phyloP scores from a whole-genome alignment of 2,888 invertebrate genomes.

The Stenurella melanura region DNA sequence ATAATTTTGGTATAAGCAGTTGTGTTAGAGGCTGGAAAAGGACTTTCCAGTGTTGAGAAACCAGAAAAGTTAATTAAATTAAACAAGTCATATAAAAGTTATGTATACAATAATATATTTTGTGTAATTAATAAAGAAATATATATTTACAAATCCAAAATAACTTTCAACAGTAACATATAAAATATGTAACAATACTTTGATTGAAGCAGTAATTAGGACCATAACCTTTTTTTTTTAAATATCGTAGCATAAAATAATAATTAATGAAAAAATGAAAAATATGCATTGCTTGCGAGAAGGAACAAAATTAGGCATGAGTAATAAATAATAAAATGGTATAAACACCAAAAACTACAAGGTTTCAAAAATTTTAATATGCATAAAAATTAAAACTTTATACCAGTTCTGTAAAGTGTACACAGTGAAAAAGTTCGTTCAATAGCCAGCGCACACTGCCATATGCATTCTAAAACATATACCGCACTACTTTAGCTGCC shows the following conservation, averaged over 20 bases:
- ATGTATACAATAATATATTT: conserved; percentile 35
- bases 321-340: conserved; percentile 27
- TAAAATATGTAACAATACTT: conserved; percentile 43
- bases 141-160: conserved; percentile 43
- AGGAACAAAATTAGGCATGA: conserved; percentile 23
- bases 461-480: too few species aligned
- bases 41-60: too few species aligned
- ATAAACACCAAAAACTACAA: conserved; percentile 34
- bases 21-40: too few species aligned
- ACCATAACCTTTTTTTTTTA: conserved; percentile 38
- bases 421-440: too few species aligned
- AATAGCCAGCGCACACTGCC: too few species aligned
- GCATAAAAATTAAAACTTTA: background rate
- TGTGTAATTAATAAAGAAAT: conserved; percentile 42
- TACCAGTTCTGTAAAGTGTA: too few species aligned
- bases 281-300: background rate
- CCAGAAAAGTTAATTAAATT: background rate
- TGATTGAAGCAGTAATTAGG: conserved; percentile 38
- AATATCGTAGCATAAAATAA: conserved; percentile 22
- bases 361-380: conserved; percentile 4
- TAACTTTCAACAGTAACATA: conserved; percentile 45
- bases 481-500: too few species aligned
- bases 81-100: conserved; percentile 2
- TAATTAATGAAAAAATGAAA: conserved; percentile 15
- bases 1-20: too few species aligned